Evolutionary conservation across 2,797 vertebrate species (phyloP).

Genomic region (Pteropus rufus): DNA sequence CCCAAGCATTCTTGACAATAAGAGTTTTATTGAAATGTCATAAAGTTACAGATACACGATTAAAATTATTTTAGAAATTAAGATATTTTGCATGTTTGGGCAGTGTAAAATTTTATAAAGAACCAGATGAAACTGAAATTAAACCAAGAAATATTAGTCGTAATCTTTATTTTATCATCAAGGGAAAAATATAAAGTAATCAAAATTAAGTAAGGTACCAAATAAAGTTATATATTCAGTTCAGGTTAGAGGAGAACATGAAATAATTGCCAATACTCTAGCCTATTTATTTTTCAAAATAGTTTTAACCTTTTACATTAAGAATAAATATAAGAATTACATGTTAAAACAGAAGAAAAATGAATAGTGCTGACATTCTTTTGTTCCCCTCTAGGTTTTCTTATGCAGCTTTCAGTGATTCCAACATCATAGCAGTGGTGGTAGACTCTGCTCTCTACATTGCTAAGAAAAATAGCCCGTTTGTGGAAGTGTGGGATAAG

Average conservation of each 20-base stretch:
- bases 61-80: neutral
- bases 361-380: neutral
- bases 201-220: neutral
- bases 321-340: neutral
- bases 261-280: neutral
- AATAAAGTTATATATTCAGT: neutral
- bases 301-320: neutral
- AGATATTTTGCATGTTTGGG: neutral
- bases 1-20: neutral
- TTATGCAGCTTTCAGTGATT: constrained; percentile 82
- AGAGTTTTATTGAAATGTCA: neutral
- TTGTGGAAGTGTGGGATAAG: constrained; percentile 96
- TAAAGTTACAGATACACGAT: neutral
- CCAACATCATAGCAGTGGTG: constrained; percentile 90
- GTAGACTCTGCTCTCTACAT: constrained; percentile 93
- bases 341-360: neutral
- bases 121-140: neutral
- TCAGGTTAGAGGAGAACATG: neutral
- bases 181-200: neutral
- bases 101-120: neutral
- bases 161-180: neutral
- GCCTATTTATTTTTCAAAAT: neutral
- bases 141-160: neutral
- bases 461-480: constrained; percentile 89
- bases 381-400: constrained; percentile 84